Base-by-base conservation (phyloP, 1,140 invertebrate genomes). In the Drosophila melanogaster region DNA sequence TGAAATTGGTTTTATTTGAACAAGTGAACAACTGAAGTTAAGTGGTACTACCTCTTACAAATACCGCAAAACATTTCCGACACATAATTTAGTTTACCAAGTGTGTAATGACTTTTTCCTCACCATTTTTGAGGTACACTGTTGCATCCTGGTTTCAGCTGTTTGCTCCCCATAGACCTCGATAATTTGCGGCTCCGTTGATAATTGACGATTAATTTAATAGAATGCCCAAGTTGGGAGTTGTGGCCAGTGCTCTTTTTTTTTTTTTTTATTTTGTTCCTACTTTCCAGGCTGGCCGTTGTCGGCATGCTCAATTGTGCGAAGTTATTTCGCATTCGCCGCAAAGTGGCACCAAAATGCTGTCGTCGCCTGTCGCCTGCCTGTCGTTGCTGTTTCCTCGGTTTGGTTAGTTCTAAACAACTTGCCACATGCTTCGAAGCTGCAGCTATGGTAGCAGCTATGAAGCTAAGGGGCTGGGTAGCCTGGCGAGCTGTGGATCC, bases 131-230 rank as follows among this genome's bases (percentile, higher is more conserved):
- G 54, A 54, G 22, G 38, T 43, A 50, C 50, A 35, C 33, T 47
- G 76, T 79, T 35, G 64, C 74, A 56, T 58, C 64, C 54, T 71
- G 54, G 15, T 35, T 43, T 67, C 37, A 67, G 62, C 61, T 54
- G 54, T 17, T 59, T 59, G 65, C 65, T 69, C 65, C 65, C 65
- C 65, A 69, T 47, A 56, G 66, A 64, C 66, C 38, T 37, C 19
- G 67, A 71, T 71, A 71, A 64, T 74, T 74, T 74, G 71, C 71
- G 64, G 71, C 67, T 56, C 71, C 84, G 72, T 84, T 89, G 79
- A 89, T 89, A 89, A 89, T 89, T 89, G 84, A 89, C 84, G 84
- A 89, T 89, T 89, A 89, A 89, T 89, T 89, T 89, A 89, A 89
- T 89, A 89, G 77, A 84, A 89, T 89, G 85, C 81, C 84, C 85